Conservation (phyloP, 2,113 vertebrate species). For the Cranoglanis bouderius region DNA sequence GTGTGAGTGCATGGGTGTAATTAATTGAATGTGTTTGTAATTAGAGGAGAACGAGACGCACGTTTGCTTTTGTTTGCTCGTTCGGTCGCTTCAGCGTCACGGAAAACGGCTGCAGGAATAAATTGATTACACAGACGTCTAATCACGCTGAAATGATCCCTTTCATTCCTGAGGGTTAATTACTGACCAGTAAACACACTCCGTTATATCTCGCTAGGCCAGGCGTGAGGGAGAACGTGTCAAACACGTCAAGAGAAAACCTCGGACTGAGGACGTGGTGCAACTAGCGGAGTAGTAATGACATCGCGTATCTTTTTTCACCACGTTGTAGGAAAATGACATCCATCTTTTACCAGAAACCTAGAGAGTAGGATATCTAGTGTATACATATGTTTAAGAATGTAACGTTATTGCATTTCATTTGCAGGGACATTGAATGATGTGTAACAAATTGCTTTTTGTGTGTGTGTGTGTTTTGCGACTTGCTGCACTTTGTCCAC, state of each 20-base stretch:
- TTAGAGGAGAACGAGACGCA: constrained; percentile 64
- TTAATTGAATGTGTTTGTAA: constrained; percentile 80
- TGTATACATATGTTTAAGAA: neutral
- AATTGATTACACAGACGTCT: constrained; percentile 73
- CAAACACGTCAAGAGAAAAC: neutral
- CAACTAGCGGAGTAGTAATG: neutral
- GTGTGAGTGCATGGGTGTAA: constrained; percentile 62
- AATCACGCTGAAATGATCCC: constrained; percentile 73
- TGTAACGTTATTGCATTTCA: neutral
- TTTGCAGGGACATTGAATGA: neutral
- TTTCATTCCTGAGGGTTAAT: constrained; percentile 69
- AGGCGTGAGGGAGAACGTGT: neutral
- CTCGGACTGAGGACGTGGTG: neutral
- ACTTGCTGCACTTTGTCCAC: no score
- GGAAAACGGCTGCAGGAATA: constrained; percentile 66
- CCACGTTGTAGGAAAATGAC: neutral
- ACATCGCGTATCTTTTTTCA: neutral
- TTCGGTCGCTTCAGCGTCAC: constrained; percentile 50
- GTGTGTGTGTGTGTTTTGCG: no score
- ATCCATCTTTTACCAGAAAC: neutral
- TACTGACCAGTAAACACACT: constrained; percentile 51
- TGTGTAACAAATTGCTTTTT: neutral
- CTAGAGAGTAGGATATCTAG: neutral
- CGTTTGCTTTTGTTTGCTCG: constrained; percentile 70
- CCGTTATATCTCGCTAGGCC: constrained; percentile 9